A percentile compares a stretch with the other conserved stretches of the same genome.
Evolutionary conservation across 2,888 invertebrate genomes (phyloP).

Genomic region (Ephialtes manifestator): DNA sequence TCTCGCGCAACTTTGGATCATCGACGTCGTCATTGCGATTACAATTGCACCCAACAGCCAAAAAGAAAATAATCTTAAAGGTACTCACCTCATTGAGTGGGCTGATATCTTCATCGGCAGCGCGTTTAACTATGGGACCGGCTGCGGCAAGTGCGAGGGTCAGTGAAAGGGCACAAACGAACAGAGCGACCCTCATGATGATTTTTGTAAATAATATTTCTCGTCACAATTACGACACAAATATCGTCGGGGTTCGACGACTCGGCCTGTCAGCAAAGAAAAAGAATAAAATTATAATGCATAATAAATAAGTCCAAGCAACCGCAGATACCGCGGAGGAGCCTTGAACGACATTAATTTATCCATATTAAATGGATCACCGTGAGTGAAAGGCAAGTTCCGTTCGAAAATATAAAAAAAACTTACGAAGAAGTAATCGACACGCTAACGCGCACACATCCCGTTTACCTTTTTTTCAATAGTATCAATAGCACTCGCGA

Average conservation of each 20-base stretch:
- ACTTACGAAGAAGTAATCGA: background rate
- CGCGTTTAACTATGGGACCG: conserved; percentile 80
- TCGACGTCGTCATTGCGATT: background rate
- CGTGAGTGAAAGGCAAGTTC: conserved; percentile 59
- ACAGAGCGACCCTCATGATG: conserved; percentile 79
- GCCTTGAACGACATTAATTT: conserved; percentile 39
- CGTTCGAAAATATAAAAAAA: conserved; percentile 31
- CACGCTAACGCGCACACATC: background rate
- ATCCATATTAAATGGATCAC: conserved; percentile 63
- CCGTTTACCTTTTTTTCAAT: background rate
- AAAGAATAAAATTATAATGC: conserved; percentile 8
- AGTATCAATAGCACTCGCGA: background rate
- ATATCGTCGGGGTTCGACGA: conserved; percentile 14
- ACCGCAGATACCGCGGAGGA: background rate
- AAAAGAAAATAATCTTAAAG: background rate
- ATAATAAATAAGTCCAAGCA: background rate
- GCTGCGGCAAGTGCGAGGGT: conserved; percentile 74
- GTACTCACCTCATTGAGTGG: conserved; percentile 84
- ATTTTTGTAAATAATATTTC: background rate
- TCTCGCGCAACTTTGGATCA: conserved; percentile 24
- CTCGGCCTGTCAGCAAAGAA: conserved; percentile 41
- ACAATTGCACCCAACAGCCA: background rate
- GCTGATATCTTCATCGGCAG: conserved; percentile 80
- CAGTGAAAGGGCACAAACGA: conserved; percentile 76
- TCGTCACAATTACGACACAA: conserved; percentile 40